These are phyloP conservation scores for Diceros bicornis DNA, from an alignment of 2,797 vertebrate species.

Conservation along the genomic window DNA sequence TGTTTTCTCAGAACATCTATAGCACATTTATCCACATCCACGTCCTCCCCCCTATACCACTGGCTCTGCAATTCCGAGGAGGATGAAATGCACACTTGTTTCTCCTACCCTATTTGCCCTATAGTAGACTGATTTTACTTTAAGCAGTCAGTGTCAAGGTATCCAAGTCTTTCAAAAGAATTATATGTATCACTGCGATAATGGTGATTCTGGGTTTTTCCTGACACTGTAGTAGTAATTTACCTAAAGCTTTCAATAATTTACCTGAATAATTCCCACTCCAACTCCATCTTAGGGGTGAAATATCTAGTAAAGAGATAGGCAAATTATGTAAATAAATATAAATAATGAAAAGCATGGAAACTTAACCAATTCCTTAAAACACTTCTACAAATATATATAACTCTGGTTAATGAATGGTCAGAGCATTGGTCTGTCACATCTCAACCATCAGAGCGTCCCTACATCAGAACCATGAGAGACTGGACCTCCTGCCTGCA, in stretches of 20 bases:
- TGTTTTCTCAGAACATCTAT: not conserved
- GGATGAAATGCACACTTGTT: not conserved
- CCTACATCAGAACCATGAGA: not conserved
- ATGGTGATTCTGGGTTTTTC: not conserved
- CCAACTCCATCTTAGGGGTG: not conserved
- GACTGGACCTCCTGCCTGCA: not conserved
- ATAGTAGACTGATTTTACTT: not conserved
- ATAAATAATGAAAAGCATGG: conserved; percentile 42
- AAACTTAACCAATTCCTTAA: not conserved
- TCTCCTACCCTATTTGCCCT: not conserved
- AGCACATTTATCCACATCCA: not conserved
- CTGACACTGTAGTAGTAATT: not conserved
- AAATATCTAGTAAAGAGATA: conserved; percentile 37
- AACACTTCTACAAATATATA: not conserved
- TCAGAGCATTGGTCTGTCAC: not conserved
- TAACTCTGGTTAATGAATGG: not conserved
- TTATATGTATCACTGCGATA: not conserved
- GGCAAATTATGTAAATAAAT: conserved; percentile 1
- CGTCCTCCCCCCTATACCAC: not conserved
- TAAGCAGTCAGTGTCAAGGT: not conserved
- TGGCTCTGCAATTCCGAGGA: not conserved
- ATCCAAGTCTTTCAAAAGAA: conserved; percentile 36
- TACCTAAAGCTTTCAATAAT: conserved; percentile 52
- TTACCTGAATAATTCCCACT: conserved; percentile 39
- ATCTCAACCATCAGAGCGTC: not conserved